phyloP scores from a whole-genome alignment of 2,113 vertebrate species.

The human region DNA sequence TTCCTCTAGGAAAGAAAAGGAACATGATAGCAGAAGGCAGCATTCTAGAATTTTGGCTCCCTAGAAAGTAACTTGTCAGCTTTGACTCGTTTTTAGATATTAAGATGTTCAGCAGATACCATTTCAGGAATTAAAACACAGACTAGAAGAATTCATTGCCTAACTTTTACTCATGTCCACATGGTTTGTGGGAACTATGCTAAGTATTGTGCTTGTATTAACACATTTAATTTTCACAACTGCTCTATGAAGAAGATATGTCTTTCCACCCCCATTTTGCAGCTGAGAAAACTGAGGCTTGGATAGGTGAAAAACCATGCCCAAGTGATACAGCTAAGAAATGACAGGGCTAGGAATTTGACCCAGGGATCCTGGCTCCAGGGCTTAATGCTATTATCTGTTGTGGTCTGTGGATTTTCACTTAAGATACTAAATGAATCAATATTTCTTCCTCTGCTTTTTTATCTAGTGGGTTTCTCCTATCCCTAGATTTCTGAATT shows the following conservation, averaged over 20 bases:
- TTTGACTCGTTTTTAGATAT: background rate
- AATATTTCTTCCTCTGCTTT: background rate
- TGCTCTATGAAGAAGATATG: background rate
- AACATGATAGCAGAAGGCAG: background rate
- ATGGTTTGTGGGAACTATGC: background rate
- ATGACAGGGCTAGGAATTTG: background rate
- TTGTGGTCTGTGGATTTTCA: background rate
- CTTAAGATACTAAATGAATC: background rate
- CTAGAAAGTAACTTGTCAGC: background rate
- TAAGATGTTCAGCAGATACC: background rate
- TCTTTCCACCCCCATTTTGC: conserved; percentile 1
- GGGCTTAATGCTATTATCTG: background rate
- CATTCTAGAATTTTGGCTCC: background rate
- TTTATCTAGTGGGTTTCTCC: background rate
- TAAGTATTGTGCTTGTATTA: background rate
- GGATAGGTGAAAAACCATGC: background rate
- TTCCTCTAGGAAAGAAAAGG: conserved; percentile 17
- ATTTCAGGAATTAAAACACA: background rate
- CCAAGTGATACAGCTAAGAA: background rate
- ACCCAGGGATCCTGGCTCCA: background rate
- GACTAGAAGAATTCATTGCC: background rate
- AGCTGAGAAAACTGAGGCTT: background rate
- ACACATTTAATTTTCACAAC: background rate
- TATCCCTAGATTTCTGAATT: background rate
- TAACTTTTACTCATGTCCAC: background rate